Base-by-base conservation (phyloP, 1,140 invertebrate species). In the Aleiodes sp. region DNA sequence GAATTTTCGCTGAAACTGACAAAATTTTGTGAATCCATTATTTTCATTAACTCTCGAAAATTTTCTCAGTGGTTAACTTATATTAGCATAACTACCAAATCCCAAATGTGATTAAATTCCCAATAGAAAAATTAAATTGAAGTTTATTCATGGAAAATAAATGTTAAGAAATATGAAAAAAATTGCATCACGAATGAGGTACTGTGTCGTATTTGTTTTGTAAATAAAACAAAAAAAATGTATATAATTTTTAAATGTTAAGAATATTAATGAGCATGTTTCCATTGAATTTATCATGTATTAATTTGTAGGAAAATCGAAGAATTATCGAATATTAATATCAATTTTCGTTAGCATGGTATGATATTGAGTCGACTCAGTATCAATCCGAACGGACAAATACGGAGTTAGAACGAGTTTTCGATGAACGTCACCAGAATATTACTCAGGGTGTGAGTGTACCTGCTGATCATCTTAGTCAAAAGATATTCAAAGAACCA, bases 301-400 rank as follows among this genome's bases (percentile, higher is more conserved):
- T 46, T 31, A 35, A 24, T 61, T 56, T n/a, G 6, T 43, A 41
- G 41, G 28, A 35, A 24, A 46, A 52, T 35, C 6, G 19, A 39
- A 10, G 24, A 28, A n/a, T 9, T 57, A 37, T 37, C 14, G 37
- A 63, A 35, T 41, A 37, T 57, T 65, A 70, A 80, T 64, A 61
- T 70, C 69, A 72, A 79, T 80, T 80, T 82, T 82, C 72, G 85
- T 78, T 88, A 97, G 95, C 95, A 65, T 97, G 95, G 95, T 97
- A 97, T 87, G 95, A 97, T 88, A 90, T 90, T 80, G 94, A 94
- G 80, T 89, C 95, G 77, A 89, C 91, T 73, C 90, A 91, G 80
- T 96, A 96, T 83, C 94, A 96, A 83, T 88, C 91, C 78, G 93
- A 94, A 78, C 90, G 94, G 68, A 88, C 92, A 86, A 93, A 94